Conservation (phyloP, 1,140 invertebrate genomes). For the Palaemon carinicauda region DNA sequence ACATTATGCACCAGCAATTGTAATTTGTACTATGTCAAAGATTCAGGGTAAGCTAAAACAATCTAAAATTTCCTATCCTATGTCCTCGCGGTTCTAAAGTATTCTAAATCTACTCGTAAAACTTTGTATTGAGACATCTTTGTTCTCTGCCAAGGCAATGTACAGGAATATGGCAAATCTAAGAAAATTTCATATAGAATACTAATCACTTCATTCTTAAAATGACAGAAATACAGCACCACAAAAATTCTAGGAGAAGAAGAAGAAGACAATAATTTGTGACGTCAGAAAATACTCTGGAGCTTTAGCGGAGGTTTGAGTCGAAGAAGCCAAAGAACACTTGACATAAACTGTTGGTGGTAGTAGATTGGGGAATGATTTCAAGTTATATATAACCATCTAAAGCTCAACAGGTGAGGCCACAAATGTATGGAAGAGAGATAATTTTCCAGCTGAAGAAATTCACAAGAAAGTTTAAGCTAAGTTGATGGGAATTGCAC, state of each 20-base stretch:
- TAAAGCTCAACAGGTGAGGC: constrained; percentile 29
- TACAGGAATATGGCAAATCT: constrained; percentile 20
- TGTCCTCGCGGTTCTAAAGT: constrained; percentile 18
- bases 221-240: constrained; percentile 39
- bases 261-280: constrained; percentile 23
- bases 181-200: constrained; percentile 28
- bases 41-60: constrained; percentile 16
- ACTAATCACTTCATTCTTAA: constrained; percentile 38
- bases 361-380: not conserved
- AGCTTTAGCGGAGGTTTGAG: constrained; percentile 24
- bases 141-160: constrained; percentile 17
- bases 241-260: constrained; percentile 33
- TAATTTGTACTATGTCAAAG: constrained; percentile 11
- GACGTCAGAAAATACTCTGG: not conserved
- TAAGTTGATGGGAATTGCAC: constrained; percentile 25
- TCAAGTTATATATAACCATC: constrained; percentile 5
- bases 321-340: not conserved
- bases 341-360: not conserved
- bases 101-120: constrained; percentile 32
- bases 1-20: constrained; percentile 32
- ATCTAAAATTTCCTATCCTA: constrained; percentile 20
- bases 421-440: constrained; percentile 39
- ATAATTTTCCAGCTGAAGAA: constrained; percentile 44
- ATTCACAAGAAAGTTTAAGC: constrained; percentile 34
- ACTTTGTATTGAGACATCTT: constrained; percentile 28